phyloP scores from a whole-genome alignment of 2,888 invertebrate species.

The Rhagium mordax region DNA sequence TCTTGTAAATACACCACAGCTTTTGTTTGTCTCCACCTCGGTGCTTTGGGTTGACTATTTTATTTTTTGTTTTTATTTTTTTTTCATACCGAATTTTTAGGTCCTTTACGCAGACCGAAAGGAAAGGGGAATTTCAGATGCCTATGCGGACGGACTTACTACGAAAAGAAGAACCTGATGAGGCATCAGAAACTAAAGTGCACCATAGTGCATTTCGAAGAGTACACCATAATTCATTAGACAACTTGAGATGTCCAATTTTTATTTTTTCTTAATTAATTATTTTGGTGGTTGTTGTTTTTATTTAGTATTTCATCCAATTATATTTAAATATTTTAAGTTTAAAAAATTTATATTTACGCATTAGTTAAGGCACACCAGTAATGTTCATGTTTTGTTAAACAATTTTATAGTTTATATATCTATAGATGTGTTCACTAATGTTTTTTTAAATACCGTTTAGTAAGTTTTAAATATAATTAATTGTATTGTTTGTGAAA shows the following conservation, averaged over 20 bases:
- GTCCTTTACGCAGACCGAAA: slow-evolving; percentile 51
- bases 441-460: not conserved
- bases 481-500: no score
- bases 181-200: slow-evolving; percentile 57
- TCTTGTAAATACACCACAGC: slow-evolving; percentile 12
- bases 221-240: slow-evolving; percentile 23
- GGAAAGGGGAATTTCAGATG: slow-evolving; percentile 56
- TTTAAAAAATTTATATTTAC: not conserved
- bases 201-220: slow-evolving; percentile 23
- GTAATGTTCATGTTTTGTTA: slow-evolving; percentile 3
- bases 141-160: slow-evolving; percentile 56
- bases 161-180: slow-evolving; percentile 57
- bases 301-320: not conserved
- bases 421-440: not conserved
- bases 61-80: slow-evolving; percentile 11
- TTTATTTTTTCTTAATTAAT: not conserved
- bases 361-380: not conserved
- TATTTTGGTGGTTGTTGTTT: not conserved
- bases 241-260: not conserved
- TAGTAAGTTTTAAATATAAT: not conserved
- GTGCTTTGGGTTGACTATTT: slow-evolving; percentile 4
- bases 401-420: slow-evolving; percentile 4
- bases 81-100: slow-evolving; percentile 20
- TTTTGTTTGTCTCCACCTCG: slow-evolving; percentile 14
- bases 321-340: not conserved